These are phyloP conservation scores for Thecocarcelia acutangulata DNA, from an alignment of 2,888 invertebrate species.

Conservation along the genomic window DNA sequence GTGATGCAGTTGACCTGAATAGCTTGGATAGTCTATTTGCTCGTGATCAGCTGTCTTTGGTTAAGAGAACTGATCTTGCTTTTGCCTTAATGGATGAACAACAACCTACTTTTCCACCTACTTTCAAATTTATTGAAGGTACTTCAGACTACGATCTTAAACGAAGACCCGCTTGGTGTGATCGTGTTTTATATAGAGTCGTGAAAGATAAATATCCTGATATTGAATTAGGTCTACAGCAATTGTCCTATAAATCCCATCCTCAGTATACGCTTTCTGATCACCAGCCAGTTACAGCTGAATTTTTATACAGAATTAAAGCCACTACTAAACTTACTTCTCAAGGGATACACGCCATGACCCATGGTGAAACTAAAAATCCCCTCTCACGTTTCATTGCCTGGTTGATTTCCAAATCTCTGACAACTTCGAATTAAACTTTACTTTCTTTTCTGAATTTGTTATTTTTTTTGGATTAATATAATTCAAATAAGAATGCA, in stretches of 20 bases:
- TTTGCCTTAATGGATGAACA: slow-evolving; percentile 90
- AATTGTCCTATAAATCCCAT: slow-evolving; percentile 89
- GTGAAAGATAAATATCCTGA: slow-evolving; percentile 92
- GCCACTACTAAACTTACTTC: slow-evolving; percentile 69
- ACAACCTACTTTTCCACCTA: slow-evolving; percentile 90
- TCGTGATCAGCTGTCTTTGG: slow-evolving; percentile 88
- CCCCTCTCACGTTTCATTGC: slow-evolving; percentile 73
- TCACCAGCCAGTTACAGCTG: slow-evolving; percentile 94
- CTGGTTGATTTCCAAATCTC: slow-evolving; percentile 70
- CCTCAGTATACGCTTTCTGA: slow-evolving; percentile 91
- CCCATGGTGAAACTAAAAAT: slow-evolving; percentile 73
- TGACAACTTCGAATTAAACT: slow-evolving; percentile 56
- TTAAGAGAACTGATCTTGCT: slow-evolving; percentile 89
- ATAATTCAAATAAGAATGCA: neutral
- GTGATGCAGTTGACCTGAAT: slow-evolving; percentile 85
- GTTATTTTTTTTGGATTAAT: slow-evolving; percentile 65
- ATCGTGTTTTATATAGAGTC: slow-evolving; percentile 93
- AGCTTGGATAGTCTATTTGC: slow-evolving; percentile 86
- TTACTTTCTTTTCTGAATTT: slow-evolving; percentile 66
- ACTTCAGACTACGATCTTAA: slow-evolving; percentile 90
- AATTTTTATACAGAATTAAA: slow-evolving; percentile 83
- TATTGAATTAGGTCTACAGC: slow-evolving; percentile 87
- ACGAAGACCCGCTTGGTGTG: slow-evolving; percentile 97
- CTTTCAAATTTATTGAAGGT: slow-evolving; percentile 91
- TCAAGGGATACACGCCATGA: slow-evolving; percentile 76